Evolutionary conservation across 2,888 invertebrate genomes (phyloP).

Genomic region (Dyspetes luteomarginatus): DNA sequence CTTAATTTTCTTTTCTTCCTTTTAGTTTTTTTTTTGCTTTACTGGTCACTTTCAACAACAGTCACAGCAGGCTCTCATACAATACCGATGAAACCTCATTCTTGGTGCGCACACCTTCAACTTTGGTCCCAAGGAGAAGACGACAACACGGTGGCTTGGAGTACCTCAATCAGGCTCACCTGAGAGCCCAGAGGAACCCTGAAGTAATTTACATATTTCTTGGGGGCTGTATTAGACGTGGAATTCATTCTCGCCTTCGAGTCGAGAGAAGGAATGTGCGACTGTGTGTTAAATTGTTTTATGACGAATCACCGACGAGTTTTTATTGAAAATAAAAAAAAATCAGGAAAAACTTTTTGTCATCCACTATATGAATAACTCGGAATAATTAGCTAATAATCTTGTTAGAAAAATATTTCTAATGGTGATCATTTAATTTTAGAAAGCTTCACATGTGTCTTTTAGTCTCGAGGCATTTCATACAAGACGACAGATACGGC

Average conservation of each 20-base stretch:
- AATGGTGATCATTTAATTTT: too few species aligned
- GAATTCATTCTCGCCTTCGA: conserved; percentile 24
- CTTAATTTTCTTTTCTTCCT: conserved; percentile 80
- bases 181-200: conserved; percentile 58
- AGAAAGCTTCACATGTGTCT: too few species aligned
- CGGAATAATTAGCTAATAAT: too few species aligned
- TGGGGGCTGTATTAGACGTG: conserved; percentile 60
- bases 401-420: too few species aligned
- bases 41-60: conserved; percentile 45
- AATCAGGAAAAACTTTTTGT: too few species aligned
- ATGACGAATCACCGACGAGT: too few species aligned
- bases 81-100: conserved; percentile 45
- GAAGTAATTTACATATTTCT: conserved; percentile 77
- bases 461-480: too few species aligned
- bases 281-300: background rate
- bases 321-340: too few species aligned
- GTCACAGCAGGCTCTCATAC: conserved; percentile 44
- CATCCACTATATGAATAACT: too few species aligned
- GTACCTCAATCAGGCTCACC: conserved; percentile 73
- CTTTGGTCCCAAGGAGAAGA: conserved; percentile 43
- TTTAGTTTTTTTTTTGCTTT: conserved; percentile 72
- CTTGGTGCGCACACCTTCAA: conserved; percentile 51
- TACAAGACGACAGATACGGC: too few species aligned
- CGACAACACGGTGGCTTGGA: conserved; percentile 44
- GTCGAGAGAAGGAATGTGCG: background rate